Base-by-base conservation (phyloP, 1,140 invertebrate genomes). In the Meloidogyne chitwoodi region DNA sequence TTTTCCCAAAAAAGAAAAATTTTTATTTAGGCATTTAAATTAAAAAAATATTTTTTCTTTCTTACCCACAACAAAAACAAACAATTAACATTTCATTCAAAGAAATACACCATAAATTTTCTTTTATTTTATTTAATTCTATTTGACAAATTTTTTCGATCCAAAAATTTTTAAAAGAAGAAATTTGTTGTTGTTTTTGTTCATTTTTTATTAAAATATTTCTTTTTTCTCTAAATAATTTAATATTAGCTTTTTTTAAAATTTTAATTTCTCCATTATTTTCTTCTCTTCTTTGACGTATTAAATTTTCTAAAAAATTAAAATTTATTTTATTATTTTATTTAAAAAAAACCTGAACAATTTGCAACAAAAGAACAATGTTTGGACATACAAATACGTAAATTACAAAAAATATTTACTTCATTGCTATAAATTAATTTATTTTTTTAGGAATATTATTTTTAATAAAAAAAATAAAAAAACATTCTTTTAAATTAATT, bases 391-490 rank as follows among this genome's bases (percentile, higher is more conserved):
- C 80, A 81, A 41, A 81, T 64, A 26, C 80, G 76, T 22, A 81
- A 72, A 80, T 81, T 81, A 65, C 80, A 81, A 72, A 83, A 81
- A 31, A 81, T 81, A 64, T 81, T 81, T 56, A 81, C 80, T 83
- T 81, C 80, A 66, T 81, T 83, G 34, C 81, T 81, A 48, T 8
- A 80, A 68, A 56, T 16, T 48, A 62, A 22, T 44, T 29, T 16
- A 19, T 12, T 14, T 12, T n/a, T 44, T 29, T 10, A 44, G 41
- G 19, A 16, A 27, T 31, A 41, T 29, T 29, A 6, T 6, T n/a
- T n/a, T n/a, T n/a, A n/a, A n/a, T n/a, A n/a, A n/a, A n/a, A n/a
- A n/a, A n/a, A n/a, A n/a, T n/a, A n/a, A n/a, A n/a, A n/a, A n/a
- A n/a, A n/a, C n/a, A n/a, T n/a, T n/a, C n/a, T n/a, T n/a, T n/a